These are phyloP conservation scores for Hemiscyllium ocellatum DNA, from an alignment of 2,113 vertebrate genomes.

Conservation along the genomic window DNA sequence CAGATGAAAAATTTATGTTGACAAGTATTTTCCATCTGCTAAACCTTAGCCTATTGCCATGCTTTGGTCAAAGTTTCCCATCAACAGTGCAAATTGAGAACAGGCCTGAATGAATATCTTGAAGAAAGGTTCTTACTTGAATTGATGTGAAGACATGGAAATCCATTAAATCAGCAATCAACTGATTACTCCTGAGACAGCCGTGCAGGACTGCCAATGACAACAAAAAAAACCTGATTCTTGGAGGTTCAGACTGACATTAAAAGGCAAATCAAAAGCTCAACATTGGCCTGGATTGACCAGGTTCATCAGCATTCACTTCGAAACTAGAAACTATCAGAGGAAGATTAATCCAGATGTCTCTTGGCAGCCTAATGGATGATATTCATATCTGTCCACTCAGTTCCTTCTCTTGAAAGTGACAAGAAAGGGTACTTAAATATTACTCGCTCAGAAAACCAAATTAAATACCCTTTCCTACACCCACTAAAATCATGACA, in stretches of 20 bases:
- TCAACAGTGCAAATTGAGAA: not conserved
- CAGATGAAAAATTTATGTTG: not conserved
- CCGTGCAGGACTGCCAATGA: not conserved
- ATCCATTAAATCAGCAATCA: not conserved
- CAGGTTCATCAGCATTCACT: not conserved
- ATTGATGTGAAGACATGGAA: not conserved
- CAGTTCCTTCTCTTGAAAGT: not conserved
- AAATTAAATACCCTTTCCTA: not conserved
- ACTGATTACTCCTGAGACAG: not conserved
- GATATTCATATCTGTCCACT: not conserved
- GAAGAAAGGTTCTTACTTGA: not conserved
- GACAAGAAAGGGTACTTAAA: not conserved
- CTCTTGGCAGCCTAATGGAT: not conserved
- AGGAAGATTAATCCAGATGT: not conserved
- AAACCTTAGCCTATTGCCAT: not conserved
- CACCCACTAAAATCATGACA: not conserved
- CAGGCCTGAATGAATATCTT: not conserved
- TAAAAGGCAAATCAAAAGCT: not conserved
- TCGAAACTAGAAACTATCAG: not conserved
- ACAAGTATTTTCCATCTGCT: not conserved
- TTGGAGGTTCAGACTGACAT: not conserved
- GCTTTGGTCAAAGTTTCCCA: not conserved
- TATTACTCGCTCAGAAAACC: not conserved
- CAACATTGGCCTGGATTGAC: not conserved
- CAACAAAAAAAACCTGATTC: not conserved